Percentiles rank a stretch among this genome's conserved stretches.
Conservation (phyloP, 2,888 invertebrate species). For the Endotricha flammealis region DNA sequence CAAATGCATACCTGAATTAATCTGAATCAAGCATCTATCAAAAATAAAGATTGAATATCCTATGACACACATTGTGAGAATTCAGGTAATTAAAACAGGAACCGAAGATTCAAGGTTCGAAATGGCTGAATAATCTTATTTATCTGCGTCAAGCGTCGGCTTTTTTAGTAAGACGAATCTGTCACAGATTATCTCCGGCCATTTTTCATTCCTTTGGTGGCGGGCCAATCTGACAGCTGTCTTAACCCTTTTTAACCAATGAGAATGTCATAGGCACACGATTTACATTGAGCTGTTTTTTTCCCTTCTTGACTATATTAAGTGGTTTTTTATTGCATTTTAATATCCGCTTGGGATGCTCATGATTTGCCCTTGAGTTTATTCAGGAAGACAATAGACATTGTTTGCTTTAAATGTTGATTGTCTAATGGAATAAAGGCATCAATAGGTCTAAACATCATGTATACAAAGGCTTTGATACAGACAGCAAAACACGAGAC, state of each 20-base stretch:
- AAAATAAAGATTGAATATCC: slow-evolving; percentile 28
- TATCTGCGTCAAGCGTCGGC: slow-evolving; percentile 70
- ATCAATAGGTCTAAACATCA: neutral
- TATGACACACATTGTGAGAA: slow-evolving; percentile 70
- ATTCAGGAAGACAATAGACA: slow-evolving; percentile 1
- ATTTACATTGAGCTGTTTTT: slow-evolving; percentile 54
- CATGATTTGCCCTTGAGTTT: slow-evolving; percentile 20
- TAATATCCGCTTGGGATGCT: slow-evolving; percentile 34
- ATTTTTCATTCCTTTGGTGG: slow-evolving; percentile 72
- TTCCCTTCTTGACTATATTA: slow-evolving; percentile 39
- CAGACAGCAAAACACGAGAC: too few species aligned
- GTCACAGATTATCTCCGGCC: slow-evolving; percentile 71
- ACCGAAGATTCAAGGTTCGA: slow-evolving; percentile 55
- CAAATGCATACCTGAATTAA: neutral
- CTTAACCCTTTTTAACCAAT: slow-evolving; percentile 77
- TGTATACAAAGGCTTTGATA: too few species aligned
- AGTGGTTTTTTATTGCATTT: slow-evolving; percentile 54
- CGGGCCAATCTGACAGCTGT: slow-evolving; percentile 72
- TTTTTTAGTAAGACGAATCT: slow-evolving; percentile 74
- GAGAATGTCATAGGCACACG: slow-evolving; percentile 68
- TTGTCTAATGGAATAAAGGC: neutral
- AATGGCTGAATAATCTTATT: slow-evolving; percentile 71
- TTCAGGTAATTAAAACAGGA: slow-evolving; percentile 71
- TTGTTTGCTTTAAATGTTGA: slow-evolving; percentile 15
- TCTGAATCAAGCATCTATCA: neutral